A percentile compares a stretch with the other conserved stretches of the same genome.
These are phyloP conservation scores for Dorcus hopei DNA, from an alignment of 2,888 invertebrate species.

Conservation along the genomic window DNA sequence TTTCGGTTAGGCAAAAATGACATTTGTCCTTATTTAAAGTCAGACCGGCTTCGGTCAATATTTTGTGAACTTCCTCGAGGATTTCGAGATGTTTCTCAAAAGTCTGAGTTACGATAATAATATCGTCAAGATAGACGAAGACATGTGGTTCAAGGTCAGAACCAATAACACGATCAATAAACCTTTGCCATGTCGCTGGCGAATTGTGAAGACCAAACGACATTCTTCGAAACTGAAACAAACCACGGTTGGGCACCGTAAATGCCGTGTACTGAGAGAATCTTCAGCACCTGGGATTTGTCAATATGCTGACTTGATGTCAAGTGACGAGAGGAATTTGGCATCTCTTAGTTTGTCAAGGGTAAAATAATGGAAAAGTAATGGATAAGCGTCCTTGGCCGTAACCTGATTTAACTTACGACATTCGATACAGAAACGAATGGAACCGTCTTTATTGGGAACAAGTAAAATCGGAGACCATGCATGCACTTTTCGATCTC, in stretches of 20 bases:
- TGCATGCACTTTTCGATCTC: background rate
- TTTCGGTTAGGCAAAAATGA: too few species aligned
- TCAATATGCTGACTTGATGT: conserved; percentile 32
- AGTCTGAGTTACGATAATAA: too few species aligned
- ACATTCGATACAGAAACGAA: conserved; percentile 34
- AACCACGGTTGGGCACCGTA: conserved; percentile 20
- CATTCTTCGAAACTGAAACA: too few species aligned
- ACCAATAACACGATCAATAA: too few species aligned
- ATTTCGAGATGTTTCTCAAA: too few species aligned
- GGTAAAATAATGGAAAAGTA: conserved; percentile 32
- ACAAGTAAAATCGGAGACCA: conserved; percentile 25
- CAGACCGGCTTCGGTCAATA: too few species aligned
- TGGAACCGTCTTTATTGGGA: conserved; percentile 23
- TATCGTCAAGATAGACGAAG: too few species aligned
- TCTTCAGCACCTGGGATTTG: conserved; percentile 24
- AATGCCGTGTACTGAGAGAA: conserved; percentile 20
- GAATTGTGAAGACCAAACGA: too few species aligned
- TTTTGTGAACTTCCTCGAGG: too few species aligned
- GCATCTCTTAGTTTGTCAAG: conserved; percentile 32
- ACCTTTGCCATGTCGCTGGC: too few species aligned
- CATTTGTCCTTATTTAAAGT: too few species aligned
- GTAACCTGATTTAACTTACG: conserved; percentile 35
- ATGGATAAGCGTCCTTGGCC: conserved; percentile 33
- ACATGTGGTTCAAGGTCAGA: too few species aligned
- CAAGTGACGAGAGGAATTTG: conserved; percentile 34